Base-by-base conservation (phyloP, 2,113 vertebrate genomes). In the Turdus rufiventris region DNA sequence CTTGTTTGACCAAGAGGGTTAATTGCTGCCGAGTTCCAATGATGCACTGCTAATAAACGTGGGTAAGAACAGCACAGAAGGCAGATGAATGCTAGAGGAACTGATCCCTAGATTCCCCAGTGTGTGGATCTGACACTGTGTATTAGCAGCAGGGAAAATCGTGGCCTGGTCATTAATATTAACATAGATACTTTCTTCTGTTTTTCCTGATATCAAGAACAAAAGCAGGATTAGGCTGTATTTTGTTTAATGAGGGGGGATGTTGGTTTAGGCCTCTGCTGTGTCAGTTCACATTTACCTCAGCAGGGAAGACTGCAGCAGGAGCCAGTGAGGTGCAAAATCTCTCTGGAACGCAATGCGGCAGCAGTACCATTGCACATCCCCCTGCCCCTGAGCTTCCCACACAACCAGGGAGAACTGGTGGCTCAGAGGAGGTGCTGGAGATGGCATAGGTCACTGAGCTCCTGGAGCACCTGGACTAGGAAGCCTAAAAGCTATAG, bases 151-250 rank as follows among this genome's bases (percentile, higher is more conserved):
- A 73, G 62, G 48, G 58, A 92, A 91, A 94, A 89, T 18, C 7
- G 76, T 21, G 21, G 77, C 66, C 91, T 79, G 53, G 50, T 61
- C 73, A 71, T 94, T 81, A 92, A 94, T 74, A 88, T 96, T 96
- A 94, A 95, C 95, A 96, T 88, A 84, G 95, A 96, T 92, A 96
- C 92, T 92, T 94, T 95, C 77, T 92, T 89, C 70, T 92, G 34
- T 42, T 82, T 94, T 85, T 85, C 42, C 73, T 82, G 45, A 21
- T 89, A 60, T 82, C 74, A 50, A 60, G 91, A 88, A 96, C 89
- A 96, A 96, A 90, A 94, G 53, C 18, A n/a, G 92, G 91, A 95
- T 97, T 93, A 96, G 53, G 51, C 48, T 66, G 63, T 89, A 16
- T 93, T 92, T 89, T 91, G 86, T 88, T 92, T 88, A 72, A 94